Evolutionary conservation across 1,140 invertebrate species (phyloP).

Genomic region (Piezodorus guildinii): DNA sequence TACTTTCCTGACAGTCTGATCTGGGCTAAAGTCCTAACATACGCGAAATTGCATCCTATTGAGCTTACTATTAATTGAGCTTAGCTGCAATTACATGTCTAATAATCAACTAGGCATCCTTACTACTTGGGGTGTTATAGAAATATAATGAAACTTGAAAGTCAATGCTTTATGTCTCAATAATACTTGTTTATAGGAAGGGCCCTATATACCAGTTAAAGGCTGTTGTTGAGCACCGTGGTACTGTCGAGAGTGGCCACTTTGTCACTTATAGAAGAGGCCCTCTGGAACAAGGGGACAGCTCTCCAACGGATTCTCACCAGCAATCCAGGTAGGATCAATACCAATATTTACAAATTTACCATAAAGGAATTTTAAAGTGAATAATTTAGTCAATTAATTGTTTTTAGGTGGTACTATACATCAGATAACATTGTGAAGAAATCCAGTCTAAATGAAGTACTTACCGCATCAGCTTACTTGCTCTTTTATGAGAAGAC

Average conservation of each 20-base stretch:
- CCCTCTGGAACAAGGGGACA: conserved; percentile 17
- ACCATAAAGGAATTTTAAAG: no score
- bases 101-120: no score
- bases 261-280: conserved; percentile 82
- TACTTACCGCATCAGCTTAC: conserved; percentile 27
- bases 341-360: neutral
- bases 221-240: conserved; percentile 80
- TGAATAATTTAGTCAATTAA: neutral
- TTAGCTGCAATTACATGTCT: no score
- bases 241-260: conserved; percentile 75
- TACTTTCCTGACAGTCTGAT: no score
- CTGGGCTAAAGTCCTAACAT: no score
- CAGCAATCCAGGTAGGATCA: neutral
- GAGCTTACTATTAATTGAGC: no score
- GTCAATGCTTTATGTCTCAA: no score
- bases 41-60: no score
- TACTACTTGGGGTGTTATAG: no score
- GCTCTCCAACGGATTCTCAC: neutral
- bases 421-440: conserved; percentile 29
- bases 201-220: conserved; percentile 53
- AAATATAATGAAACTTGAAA: no score
- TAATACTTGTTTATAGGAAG: neutral
- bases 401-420: conserved; percentile 30
- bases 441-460: conserved; percentile 26
- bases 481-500: conserved; percentile 31